Evolutionary conservation across 2,888 invertebrate genomes (phyloP), one percentile per base, ranked within the genome.

Genomic region (Steromphala cineraria): DNA sequence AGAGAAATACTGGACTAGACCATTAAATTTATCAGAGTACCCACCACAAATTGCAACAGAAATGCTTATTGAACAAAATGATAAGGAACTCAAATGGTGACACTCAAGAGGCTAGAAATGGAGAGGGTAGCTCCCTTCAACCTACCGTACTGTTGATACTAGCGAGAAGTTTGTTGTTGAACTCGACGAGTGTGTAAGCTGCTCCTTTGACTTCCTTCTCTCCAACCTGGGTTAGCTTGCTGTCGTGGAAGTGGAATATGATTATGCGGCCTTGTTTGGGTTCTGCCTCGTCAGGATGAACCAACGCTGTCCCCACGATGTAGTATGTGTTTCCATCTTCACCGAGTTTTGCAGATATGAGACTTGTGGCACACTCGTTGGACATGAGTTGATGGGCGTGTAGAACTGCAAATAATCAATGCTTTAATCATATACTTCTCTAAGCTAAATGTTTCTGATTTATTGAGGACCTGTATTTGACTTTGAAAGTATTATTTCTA

Each of bases 131-230:
- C 7, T 24, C 56, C 8, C 56, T 19, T 31, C 31, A 53, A 91
- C 95, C 94, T 90, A 96, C 99, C 74, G 99, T 98, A 92, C 98
- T 99, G 92, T 99, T 99, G 84, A 99, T 97, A 84, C 97, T 96
- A 0, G 98, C 98, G 56, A 99, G 94, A 53, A 99, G 95, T 94
- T 99, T 99, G 3, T 98, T 98, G 93, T 99, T 98, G 92, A 99
- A 98, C 92, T 98, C 97, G 0, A 97, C 96, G 81, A 99, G 94
- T 0, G 97, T 96, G 93, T 98, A 99, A 89, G 98, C 98, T 0
- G 97, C 97, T 8, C 99, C 99, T 94, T 98, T 98, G 82, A 98
- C 97, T 93, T 99, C 99, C 89, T 99, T 99, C 91, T 99, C 99
- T 0, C 97, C 97, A 0, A 98, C 95, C 92, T 97, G 96, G 53